These are phyloP conservation scores for Apocrypta bakeri DNA, from an alignment of 1,140 invertebrate genomes.

Conservation along the genomic window DNA sequence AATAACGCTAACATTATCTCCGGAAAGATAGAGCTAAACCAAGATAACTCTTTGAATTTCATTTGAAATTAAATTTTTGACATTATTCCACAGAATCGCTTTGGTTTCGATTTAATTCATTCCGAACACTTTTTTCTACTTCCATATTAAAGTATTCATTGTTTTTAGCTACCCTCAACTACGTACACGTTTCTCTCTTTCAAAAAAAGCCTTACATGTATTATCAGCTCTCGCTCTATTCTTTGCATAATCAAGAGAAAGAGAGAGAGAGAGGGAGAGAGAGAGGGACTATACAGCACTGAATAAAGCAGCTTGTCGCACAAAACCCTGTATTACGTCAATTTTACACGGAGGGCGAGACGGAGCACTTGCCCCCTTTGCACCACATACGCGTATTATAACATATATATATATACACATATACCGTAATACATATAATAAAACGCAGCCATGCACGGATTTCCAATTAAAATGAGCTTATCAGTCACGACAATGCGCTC, in stretches of 20 bases:
- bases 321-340: neutral
- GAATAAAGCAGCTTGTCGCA: neutral
- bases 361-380: neutral
- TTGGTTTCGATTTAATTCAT: too few relatives aligned
- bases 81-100: too few relatives aligned
- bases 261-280: neutral
- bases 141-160: too few relatives aligned
- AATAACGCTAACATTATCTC: neutral
- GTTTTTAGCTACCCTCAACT: too few relatives aligned
- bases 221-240: neutral
- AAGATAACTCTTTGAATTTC: too few relatives aligned
- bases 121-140: too few relatives aligned
- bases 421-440: neutral
- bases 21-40: neutral
- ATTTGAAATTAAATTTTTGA: neutral
- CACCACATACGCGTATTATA: neutral
- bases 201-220: neutral
- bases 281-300: neutral
- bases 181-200: too few relatives aligned
- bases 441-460: constrained; percentile 51
- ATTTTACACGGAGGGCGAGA: too few relatives aligned
- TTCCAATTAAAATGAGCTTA: constrained; percentile 68
- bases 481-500: constrained; percentile 60
- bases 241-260: neutral
- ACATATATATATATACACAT: neutral